Base-by-base conservation (phyloP, 1,140 invertebrate species). In the Ridgeia piscesae region DNA sequence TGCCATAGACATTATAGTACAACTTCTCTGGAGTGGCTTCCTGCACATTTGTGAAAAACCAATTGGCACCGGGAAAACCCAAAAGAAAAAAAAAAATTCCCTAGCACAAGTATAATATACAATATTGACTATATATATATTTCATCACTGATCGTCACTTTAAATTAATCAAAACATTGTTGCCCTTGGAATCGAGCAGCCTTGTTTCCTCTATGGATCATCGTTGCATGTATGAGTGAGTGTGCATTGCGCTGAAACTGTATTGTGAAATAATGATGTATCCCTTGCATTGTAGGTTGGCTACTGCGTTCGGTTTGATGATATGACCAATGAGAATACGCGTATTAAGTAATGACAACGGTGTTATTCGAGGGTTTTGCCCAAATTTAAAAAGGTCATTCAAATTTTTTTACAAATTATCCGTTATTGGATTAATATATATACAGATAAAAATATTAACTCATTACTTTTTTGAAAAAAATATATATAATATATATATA, bases 301-400 rank as follows among this genome's bases (percentile, higher is more conserved):
- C 0, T 99, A 99, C 95, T 97, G 97, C 94, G 98, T 99, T 0
- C 97, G 99, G 94, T 99, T 99, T 97, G 98, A 99, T 96, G 98
- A 99, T 96, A 96, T 97, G 0, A 98, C 97, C 0, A 97, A 97
- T 91, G 94, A 96, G 0, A 96, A 96, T 91, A 92, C 91, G 9
- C 97, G 97, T 96, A 97, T 99, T 14, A 96, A 97, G 95, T 99
- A 98, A 96, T 99, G 94, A 99, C 99, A 91, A 99, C 97, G 99
- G 99, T 99, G 98, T 96, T 99, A 93, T 96, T 99, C 96, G 98
- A 93, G 98, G 99, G 96, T n/a, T n/a, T n/a, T n/a, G n/a, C n/a
- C n/a, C n/a, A n/a, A n/a, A n/a, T n/a, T n/a, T n/a, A n/a, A n/a
- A n/a, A n/a, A n/a, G n/a, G n/a, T n/a, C n/a, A n/a, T n/a, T n/a